A percentile compares a stretch with the other conserved stretches of the same genome.
Evolutionary conservation across 2,113 vertebrate species (phyloP).

Genomic region (Callipepla californica): DNA sequence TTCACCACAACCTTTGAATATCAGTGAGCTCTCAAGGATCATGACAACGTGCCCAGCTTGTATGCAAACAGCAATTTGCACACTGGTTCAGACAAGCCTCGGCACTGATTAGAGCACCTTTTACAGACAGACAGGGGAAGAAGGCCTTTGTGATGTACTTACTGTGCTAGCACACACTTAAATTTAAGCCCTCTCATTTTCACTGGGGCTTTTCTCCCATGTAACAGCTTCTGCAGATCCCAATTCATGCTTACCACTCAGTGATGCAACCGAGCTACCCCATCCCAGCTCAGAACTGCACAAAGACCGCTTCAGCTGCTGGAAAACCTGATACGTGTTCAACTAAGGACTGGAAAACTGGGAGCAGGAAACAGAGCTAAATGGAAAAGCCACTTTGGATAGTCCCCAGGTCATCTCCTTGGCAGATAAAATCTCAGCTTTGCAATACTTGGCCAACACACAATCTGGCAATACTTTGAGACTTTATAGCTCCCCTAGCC

Average conservation of each 20-base stretch:
- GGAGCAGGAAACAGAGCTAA: conserved; percentile 5
- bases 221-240: conserved; percentile 4
- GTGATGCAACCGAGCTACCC: neutral
- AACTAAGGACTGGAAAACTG: conserved; percentile 13
- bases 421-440: neutral
- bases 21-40: neutral
- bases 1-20: neutral
- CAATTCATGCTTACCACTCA: neutral
- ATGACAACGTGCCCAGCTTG: conserved; percentile 18
- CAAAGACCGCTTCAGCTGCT: neutral
- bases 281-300: neutral
- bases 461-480: neutral
- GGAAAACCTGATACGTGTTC: neutral
- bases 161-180: neutral
- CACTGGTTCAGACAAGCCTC: conserved; percentile 41
- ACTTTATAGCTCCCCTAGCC: neutral
- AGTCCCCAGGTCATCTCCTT: neutral
- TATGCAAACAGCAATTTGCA: conserved; percentile 43
- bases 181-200: conserved; percentile 3
- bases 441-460: neutral
- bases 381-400: neutral
- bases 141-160: neutral
- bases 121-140: neutral
- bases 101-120: conserved; percentile 4
- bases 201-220: neutral